These are phyloP conservation scores for Serinus canaria DNA, from an alignment of 2,113 vertebrate genomes.

Conservation along the genomic window DNA sequence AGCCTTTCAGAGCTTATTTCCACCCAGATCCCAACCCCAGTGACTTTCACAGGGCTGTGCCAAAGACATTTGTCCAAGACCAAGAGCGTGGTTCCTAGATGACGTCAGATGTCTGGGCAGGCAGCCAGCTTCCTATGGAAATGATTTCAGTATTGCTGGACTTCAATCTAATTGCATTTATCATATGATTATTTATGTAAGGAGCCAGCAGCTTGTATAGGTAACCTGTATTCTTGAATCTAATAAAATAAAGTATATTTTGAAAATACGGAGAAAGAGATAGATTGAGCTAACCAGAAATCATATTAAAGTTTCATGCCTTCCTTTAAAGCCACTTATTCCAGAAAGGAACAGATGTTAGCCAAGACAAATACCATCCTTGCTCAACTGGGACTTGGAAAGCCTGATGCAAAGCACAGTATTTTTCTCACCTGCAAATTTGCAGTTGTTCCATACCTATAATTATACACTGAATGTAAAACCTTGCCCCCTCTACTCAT, in stretches of 20 bases:
- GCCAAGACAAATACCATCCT: constrained; percentile 21
- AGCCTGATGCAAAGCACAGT: background rate
- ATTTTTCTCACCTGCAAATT: constrained; percentile 39
- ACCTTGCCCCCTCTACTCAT: background rate
- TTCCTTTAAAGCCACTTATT: constrained; percentile 29
- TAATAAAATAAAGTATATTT: background rate
- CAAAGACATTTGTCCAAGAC: constrained; percentile 36
- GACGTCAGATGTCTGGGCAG: constrained; percentile 32
- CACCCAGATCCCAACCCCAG: background rate
- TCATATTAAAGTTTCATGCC: background rate
- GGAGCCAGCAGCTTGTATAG: background rate
- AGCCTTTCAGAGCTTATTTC: background rate
- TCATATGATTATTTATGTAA: constrained; percentile 22
- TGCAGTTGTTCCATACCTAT: background rate
- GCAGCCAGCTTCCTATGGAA: constrained; percentile 40
- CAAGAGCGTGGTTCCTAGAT: background rate
- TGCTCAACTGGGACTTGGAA: background rate
- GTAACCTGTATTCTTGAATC: background rate
- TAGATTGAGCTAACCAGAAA: background rate
- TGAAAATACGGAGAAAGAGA: background rate
- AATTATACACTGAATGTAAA: background rate
- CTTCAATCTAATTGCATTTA: constrained; percentile 25
- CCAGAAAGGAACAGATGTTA: background rate
- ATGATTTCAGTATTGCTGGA: constrained; percentile 18
- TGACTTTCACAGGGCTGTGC: constrained; percentile 9